Evolutionary conservation across 1,140 invertebrate species (phyloP), one percentile per base, ranked within the genome.

Genomic region (Diprion similis): DNA sequence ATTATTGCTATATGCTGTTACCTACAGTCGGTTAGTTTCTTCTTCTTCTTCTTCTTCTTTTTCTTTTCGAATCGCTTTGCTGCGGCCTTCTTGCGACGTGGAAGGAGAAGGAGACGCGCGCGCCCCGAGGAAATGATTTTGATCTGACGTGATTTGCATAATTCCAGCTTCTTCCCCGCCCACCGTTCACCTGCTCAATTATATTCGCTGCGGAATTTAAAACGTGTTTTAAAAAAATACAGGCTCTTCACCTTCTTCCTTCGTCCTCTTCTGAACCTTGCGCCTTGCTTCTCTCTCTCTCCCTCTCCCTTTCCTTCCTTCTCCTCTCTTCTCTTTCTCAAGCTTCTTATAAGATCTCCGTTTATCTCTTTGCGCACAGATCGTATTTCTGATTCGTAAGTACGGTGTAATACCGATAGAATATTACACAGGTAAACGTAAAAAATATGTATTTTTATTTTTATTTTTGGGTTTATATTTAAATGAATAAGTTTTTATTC

Each of bases 21-120:
- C 2, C 24, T 37, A 6, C 24, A 37, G 24, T 37, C 24, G 24
- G 8, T 68, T 15, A 2, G 11, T 72, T n/a, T 51, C n/a, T 19
- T 11, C 73, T 66, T 47, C 66, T 68, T 69, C 64, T 64, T 45
- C 18, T 18, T n/a, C 47, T 47, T 74, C 66, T 45, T 65, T 48
- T 46, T 71, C 64, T 70, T 64, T 47, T 48, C 24, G 24, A 73
- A 70, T 68, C 73, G 72, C 48, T 45, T 68, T 46, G 72, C 75
- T 46, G 72, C 75, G 66, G 76, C 71, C 68, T 71, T 75, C 71
- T 77, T 69, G 72, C 24, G 24, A 37, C 24, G 24, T 37, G 24
- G 24, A 37, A 37, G 24, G 51, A 59, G 51, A 13, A 17, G 11
- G 11, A 17, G 51, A 59, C 51, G 51, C 51, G 24, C 24, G 24